Evolutionary conservation across 2,113 vertebrate genomes (phyloP).

Genomic region (Agapornis roseicollis): DNA sequence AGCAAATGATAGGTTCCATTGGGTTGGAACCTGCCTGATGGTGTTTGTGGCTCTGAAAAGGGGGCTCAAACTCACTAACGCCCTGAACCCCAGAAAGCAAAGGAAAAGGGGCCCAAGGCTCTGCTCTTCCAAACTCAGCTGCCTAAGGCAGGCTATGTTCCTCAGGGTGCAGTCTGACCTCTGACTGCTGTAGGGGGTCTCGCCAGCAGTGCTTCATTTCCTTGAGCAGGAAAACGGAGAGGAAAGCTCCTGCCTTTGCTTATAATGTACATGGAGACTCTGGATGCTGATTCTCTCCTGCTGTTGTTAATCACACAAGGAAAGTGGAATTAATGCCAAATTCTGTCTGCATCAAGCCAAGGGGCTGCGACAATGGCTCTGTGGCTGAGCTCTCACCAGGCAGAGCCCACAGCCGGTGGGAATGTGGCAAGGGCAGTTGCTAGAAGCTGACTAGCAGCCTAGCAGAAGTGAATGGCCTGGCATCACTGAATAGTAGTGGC

Average conservation of each 20-base stretch:
- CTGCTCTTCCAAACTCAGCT: neutral
- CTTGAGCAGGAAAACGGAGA: neutral
- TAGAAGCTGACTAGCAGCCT: neutral
- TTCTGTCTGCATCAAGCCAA: neutral
- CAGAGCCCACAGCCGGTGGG: neutral
- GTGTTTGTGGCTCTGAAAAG: neutral
- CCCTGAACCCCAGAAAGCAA: neutral
- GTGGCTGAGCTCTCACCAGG: neutral
- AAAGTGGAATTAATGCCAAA: neutral
- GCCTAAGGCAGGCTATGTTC: neutral
- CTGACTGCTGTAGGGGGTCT: neutral
- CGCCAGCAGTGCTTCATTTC: neutral
- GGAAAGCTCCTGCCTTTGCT: neutral
- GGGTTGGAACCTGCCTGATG: neutral
- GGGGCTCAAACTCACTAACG: accelerated
- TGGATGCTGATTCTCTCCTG: neutral
- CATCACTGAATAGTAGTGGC: neutral
- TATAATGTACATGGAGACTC: neutral
- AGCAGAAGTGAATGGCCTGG: neutral
- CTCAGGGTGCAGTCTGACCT: neutral
- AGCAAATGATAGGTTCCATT: neutral
- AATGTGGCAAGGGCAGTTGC: neutral
- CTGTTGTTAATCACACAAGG: neutral
- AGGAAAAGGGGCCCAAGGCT: neutral
- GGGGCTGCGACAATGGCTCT: neutral